Evolutionary conservation across 2,113 vertebrate species (phyloP).

Genomic region (Benitochromis conjunctus): DNA sequence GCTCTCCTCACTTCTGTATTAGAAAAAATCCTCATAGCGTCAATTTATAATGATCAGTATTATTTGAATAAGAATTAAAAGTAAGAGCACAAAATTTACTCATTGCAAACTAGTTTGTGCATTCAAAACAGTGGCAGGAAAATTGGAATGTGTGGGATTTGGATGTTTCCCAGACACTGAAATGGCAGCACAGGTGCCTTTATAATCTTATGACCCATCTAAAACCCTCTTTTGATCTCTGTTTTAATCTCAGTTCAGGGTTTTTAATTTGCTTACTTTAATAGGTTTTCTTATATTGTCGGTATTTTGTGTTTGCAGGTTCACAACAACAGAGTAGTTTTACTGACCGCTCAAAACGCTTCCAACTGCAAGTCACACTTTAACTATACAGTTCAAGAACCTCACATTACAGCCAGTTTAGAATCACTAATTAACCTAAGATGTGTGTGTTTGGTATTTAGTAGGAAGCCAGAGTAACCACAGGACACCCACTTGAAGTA

Average conservation of each 20-base stretch:
- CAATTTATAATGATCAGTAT: not conserved
- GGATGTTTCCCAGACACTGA: not conserved
- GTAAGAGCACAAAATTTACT: not conserved
- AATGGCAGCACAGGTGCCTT: not conserved
- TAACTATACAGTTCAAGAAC: not conserved
- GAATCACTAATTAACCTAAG: not conserved
- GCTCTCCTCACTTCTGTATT: not conserved
- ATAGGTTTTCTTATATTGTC: not conserved
- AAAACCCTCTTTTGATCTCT: not conserved
- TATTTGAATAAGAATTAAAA: not conserved
- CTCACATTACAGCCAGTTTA: not conserved
- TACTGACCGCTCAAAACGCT: not conserved
- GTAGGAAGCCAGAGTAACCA: not conserved
- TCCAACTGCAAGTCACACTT: not conserved
- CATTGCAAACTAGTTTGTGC: not conserved
- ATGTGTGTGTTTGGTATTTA: not conserved
- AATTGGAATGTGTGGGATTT: not conserved
- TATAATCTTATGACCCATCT: not conserved
- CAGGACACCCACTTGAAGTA: not conserved
- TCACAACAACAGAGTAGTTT: not conserved
- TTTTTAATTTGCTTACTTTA: not conserved
- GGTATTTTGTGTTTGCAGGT: not conserved
- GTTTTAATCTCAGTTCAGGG: not conserved
- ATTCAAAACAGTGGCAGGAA: not conserved
- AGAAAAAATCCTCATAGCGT: not conserved